These are phyloP conservation scores for Cantharis flavilabris DNA, from an alignment of 2,888 invertebrate genomes.

Conservation along the genomic window DNA sequence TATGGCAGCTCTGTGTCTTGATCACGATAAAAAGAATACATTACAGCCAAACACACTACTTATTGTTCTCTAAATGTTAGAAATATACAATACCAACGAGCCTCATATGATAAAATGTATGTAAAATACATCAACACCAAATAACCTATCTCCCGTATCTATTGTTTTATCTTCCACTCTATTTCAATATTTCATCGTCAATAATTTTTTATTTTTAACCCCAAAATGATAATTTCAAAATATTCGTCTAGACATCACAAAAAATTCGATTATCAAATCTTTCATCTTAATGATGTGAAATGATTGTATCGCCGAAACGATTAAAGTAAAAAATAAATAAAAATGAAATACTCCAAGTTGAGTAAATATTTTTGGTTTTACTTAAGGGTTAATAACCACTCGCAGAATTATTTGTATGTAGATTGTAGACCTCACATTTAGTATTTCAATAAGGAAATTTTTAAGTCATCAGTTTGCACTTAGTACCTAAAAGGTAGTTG, in stretches of 20 bases:
- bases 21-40: constrained; percentile 6
- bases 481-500: background rate
- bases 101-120: background rate
- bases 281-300: background rate
- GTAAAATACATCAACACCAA: background rate
- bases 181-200: background rate
- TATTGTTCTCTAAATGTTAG: constrained; percentile 38
- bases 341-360: background rate
- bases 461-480: background rate
- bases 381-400: background rate
- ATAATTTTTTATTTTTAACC: background rate
- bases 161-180: background rate
- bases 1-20: constrained; percentile 10
- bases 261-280: background rate
- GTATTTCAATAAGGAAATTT: background rate
- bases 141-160: background rate
- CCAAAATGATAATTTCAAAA: background rate
- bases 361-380: background rate
- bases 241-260: background rate
- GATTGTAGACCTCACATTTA: background rate
- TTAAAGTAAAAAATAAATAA: background rate
- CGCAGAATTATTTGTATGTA: background rate
- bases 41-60: constrained; percentile 32
- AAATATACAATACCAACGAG: constrained; percentile 14
- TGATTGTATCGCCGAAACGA: background rate